Conservation (phyloP, 2,797 vertebrate genomes). For the Cetoscarus ocellatus region DNA sequence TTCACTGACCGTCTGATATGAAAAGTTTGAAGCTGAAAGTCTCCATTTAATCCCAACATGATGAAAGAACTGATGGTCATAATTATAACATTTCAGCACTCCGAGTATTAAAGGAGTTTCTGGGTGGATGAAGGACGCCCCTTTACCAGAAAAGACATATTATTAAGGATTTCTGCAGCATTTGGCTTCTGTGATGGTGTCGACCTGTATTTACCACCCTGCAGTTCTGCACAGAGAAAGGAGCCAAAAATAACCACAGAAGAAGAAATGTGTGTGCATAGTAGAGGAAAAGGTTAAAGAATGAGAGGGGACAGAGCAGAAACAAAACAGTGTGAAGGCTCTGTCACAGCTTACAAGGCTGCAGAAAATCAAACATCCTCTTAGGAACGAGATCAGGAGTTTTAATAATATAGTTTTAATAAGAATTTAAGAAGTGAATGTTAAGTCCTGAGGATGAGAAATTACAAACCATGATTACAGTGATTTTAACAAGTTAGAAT, state of each 20-base stretch:
- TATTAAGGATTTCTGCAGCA: slow-evolving; percentile 18
- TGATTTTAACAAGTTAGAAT: no score
- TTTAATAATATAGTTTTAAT: no score
- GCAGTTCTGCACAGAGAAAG: not conserved
- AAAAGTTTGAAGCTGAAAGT: slow-evolving; percentile 15
- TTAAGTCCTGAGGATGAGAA: no score
- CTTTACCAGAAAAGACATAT: slow-evolving; percentile 18
- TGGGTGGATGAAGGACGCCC: not conserved
- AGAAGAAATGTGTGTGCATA: not conserved
- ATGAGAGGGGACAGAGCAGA: not conserved
- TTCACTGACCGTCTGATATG: not conserved
- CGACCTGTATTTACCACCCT: slow-evolving; percentile 31
- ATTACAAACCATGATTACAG: no score
- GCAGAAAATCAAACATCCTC: no score
- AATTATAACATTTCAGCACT: slow-evolving; percentile 25
- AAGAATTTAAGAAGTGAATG: no score
- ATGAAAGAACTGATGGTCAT: slow-evolving; percentile 24
- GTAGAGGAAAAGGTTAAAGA: not conserved
- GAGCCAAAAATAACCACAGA: slow-evolving; percentile 23
- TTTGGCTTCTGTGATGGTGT: slow-evolving; percentile 31
- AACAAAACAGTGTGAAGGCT: not conserved
- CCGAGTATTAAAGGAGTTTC: not conserved
- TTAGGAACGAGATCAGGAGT: no score
- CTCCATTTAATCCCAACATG: slow-evolving; percentile 17
- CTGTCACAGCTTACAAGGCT: not conserved